Conservation (phyloP, 2,888 invertebrate species). For the Perithous albicinctus region DNA sequence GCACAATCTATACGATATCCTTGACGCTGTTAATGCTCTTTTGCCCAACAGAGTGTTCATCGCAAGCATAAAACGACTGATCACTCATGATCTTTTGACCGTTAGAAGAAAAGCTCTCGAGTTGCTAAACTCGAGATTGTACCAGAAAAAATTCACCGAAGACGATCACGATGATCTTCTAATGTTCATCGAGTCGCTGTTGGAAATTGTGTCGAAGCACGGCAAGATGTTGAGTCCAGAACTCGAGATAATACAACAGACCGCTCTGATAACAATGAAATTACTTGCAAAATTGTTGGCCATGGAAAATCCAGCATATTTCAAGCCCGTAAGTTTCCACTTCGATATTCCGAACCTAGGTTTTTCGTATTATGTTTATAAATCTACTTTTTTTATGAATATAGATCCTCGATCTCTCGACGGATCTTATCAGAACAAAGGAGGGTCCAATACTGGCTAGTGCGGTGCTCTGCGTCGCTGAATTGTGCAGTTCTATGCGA, state of each 20-base stretch:
- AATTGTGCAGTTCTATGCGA: slow-evolving; percentile 91
- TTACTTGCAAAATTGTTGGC: slow-evolving; percentile 92
- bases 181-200: slow-evolving; percentile 87
- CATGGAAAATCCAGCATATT: slow-evolving; percentile 88
- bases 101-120: slow-evolving; percentile 94
- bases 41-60: slow-evolving; percentile 93
- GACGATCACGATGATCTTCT: slow-evolving; percentile 86
- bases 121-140: slow-evolving; percentile 92
- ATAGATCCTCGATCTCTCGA: slow-evolving; percentile 89
- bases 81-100: slow-evolving; percentile 89
- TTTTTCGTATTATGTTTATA: not conserved
- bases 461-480: slow-evolving; percentile 91
- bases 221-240: slow-evolving; percentile 86
- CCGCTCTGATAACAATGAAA: slow-evolving; percentile 93
- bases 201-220: slow-evolving; percentile 87
- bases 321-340: slow-evolving; percentile 86
- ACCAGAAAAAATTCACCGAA: slow-evolving; percentile 88
- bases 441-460: slow-evolving; percentile 90
- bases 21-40: slow-evolving; percentile 91
- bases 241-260: slow-evolving; percentile 91
- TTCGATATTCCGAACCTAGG: too few relatives aligned
- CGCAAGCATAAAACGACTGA: slow-evolving; percentile 90
- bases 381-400: slow-evolving; percentile 14
- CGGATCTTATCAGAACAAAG: slow-evolving; percentile 87
- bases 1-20: slow-evolving; percentile 90